phyloP scores from a whole-genome alignment of 2,888 invertebrate species.

The Drosophila nr. medialis region DNA sequence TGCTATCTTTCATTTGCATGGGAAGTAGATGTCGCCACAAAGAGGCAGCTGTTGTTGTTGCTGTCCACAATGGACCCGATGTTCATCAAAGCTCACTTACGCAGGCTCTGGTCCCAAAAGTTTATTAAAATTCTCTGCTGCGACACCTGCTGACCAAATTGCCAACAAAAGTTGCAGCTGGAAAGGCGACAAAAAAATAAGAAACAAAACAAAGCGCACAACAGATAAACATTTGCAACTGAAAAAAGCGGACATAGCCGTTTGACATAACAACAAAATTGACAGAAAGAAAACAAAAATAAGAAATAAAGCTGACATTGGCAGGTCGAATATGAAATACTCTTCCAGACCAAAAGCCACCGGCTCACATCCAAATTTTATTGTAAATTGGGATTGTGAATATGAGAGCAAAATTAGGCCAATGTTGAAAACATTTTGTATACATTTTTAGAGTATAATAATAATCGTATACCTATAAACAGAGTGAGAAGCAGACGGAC shows the following conservation, averaged over 20 bases:
- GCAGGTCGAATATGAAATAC: background rate
- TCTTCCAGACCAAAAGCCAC: background rate
- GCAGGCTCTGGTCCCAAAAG: conserved; percentile 10
- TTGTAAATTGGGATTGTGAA: background rate
- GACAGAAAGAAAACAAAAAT: background rate
- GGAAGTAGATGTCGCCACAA: conserved; percentile 31
- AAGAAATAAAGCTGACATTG: background rate
- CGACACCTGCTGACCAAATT: conserved; percentile 48
- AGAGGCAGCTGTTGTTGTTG: conserved; percentile 9
- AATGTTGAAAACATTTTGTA: background rate
- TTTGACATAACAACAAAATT: conserved; percentile 15
- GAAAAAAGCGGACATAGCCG: conserved; percentile 5
- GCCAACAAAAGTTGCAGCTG: conserved; percentile 49
- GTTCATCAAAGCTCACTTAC: conserved; percentile 49
- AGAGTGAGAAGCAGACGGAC: background rate
- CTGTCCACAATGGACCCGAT: conserved; percentile 4
- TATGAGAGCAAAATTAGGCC: background rate
- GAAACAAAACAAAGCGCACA: conserved; percentile 19
- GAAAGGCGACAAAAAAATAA: conserved; percentile 42
- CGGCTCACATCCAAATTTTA: background rate
- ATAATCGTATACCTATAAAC: background rate
- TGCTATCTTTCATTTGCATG: conserved; percentile 38
- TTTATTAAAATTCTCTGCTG: conserved; percentile 36
- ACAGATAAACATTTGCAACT: conserved; percentile 22
- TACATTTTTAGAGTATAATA: background rate